These are phyloP conservation scores for Acrocephalus arundinaceus DNA, from an alignment of 2,113 vertebrate genomes.

Conservation along the genomic window DNA sequence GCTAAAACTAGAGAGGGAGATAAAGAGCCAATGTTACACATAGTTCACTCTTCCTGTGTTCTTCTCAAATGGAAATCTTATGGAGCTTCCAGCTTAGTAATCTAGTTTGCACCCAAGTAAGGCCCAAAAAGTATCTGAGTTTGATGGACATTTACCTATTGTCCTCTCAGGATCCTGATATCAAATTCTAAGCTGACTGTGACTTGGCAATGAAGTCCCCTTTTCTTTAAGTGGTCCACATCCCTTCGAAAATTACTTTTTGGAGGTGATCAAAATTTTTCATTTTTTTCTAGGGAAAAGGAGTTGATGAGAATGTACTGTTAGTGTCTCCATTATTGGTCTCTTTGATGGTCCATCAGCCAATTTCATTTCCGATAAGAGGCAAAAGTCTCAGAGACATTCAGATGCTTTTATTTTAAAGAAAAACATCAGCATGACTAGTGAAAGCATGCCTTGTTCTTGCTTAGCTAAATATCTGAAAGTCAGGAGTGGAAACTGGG, in stretches of 20 bases:
- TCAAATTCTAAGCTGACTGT: neutral
- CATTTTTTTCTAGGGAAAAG: neutral
- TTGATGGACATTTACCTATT: neutral
- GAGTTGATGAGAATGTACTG: neutral
- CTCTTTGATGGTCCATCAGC: neutral
- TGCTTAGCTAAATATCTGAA: neutral
- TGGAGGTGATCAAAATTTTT: neutral
- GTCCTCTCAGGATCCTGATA: neutral
- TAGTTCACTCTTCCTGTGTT: neutral
- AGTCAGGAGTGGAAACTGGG: neutral
- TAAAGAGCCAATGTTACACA: neutral
- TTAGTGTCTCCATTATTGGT: neutral
- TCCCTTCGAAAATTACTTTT: neutral
- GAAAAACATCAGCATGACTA: neutral
- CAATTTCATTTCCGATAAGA: neutral
- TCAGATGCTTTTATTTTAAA: neutral
- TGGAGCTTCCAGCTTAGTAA: accelerated
- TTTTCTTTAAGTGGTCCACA: neutral
- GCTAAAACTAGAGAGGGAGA: neutral
- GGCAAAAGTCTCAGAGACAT: neutral
- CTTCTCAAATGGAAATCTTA: neutral
- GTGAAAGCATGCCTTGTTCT: neutral
- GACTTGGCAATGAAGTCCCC: accelerated
- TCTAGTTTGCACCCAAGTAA: neutral
- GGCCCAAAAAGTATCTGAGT: neutral